A percentile compares a stretch with the other conserved stretches of the same genome.
Evolutionary conservation across 2,888 invertebrate species (phyloP).

Genomic region (Napeogenes sylphis): DNA sequence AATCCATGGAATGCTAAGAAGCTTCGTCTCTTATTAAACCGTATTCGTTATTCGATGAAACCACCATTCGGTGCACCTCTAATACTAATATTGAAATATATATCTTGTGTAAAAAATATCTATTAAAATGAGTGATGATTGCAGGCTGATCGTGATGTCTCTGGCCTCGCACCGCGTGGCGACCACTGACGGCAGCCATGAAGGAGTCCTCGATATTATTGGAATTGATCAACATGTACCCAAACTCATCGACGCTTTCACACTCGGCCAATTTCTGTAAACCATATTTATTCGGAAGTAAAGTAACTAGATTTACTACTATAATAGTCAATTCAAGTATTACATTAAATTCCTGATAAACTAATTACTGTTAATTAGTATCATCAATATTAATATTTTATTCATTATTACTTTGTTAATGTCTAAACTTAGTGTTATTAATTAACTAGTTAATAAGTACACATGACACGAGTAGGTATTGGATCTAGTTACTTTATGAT

Average conservation of each 20-base stretch:
- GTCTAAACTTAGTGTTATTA: background rate
- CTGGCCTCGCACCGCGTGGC: slow-evolving; percentile 73
- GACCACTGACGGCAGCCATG: slow-evolving; percentile 67
- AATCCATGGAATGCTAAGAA: too few relatives aligned
- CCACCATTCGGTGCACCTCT: too few relatives aligned
- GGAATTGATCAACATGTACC: slow-evolving; percentile 81
- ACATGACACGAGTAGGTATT: background rate
- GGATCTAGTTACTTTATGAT: background rate
- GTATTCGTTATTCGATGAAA: too few relatives aligned
- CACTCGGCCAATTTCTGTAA: slow-evolving; percentile 73
- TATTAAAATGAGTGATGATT: slow-evolving; percentile 19
- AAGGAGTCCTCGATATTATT: slow-evolving; percentile 78
- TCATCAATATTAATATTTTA: background rate
- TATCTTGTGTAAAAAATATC: background rate
- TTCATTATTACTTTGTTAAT: background rate
- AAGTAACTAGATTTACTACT: slow-evolving; percentile 5
- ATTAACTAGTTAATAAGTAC: background rate
- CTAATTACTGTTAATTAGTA: too few relatives aligned
- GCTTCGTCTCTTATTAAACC: too few relatives aligned
- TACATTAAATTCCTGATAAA: too few relatives aligned
- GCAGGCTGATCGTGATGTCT: slow-evolving; percentile 79
- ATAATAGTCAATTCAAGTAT: background rate
- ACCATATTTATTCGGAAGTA: background rate
- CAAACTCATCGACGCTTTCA: slow-evolving; percentile 80
- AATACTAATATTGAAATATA: background rate